Conservation (phyloP, 2,797 vertebrate genomes). For the Philypnodon macrostomus region DNA sequence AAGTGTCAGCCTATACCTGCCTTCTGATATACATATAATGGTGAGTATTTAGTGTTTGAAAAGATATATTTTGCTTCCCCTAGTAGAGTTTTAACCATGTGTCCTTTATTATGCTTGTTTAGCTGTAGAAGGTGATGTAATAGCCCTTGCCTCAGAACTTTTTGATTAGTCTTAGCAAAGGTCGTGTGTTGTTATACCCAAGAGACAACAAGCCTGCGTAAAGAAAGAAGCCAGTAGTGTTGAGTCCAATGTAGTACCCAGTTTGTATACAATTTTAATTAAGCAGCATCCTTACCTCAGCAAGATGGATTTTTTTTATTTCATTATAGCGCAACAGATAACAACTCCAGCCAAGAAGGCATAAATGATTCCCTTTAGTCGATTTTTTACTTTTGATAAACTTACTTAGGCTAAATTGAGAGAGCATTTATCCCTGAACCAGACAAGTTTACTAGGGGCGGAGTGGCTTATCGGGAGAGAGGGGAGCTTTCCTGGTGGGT, state of each 20-base stretch:
- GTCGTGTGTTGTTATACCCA: conserved; percentile 21
- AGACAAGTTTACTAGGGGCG: too few species aligned
- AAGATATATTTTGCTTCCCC: conserved; percentile 29
- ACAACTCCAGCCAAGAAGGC: too few species aligned
- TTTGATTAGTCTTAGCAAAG: conserved; percentile 16
- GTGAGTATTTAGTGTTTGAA: conserved; percentile 53
- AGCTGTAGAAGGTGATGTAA: conserved; percentile 11
- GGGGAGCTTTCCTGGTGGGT: too few species aligned
- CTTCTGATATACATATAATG: conserved; percentile 40
- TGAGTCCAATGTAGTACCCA: background rate
- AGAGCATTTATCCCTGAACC: too few species aligned
- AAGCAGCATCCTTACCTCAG: conserved; percentile 1
- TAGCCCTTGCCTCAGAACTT: conserved; percentile 16
- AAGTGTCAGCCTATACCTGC: conserved; percentile 37
- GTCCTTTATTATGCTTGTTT: conserved; percentile 10
- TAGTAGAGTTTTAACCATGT: conserved; percentile 15
- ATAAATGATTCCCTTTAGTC: too few species aligned
- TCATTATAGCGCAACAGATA: too few species aligned
- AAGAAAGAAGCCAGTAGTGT: too few species aligned
- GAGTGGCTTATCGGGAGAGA: too few species aligned
- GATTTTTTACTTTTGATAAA: too few species aligned
- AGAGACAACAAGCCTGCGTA: conserved; percentile 8
- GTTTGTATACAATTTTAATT: background rate
- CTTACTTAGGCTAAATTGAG: too few species aligned
- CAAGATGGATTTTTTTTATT: too few species aligned